Evolutionary conservation across 2,888 invertebrate genomes (phyloP).

Genomic region (Nipponacmea schrenckii): DNA sequence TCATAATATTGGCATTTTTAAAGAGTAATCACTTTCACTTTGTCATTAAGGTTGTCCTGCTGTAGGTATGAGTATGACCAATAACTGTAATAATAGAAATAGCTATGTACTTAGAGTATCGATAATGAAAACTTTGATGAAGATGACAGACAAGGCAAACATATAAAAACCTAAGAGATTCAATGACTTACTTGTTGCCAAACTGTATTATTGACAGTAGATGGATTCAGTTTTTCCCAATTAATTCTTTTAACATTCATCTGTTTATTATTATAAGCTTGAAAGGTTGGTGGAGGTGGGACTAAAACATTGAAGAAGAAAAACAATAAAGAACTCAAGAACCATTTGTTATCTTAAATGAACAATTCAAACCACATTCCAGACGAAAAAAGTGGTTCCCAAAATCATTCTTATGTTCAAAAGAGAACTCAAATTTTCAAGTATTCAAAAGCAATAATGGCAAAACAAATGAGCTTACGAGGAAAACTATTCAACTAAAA

Average conservation of each 20-base stretch:
- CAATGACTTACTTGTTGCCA: slow-evolving; percentile 62
- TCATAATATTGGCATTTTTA: too few relatives aligned
- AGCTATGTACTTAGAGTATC: too few relatives aligned
- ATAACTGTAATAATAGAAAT: too few relatives aligned
- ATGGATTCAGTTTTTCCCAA: slow-evolving; percentile 66
- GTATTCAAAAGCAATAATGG: neutral
- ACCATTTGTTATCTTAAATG: neutral
- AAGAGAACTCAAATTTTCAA: neutral
- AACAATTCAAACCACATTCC: too few relatives aligned
- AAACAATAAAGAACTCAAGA: too few relatives aligned
- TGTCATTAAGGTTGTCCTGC: too few relatives aligned
- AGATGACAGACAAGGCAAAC: neutral
- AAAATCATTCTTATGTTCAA: neutral
- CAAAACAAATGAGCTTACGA: neutral
- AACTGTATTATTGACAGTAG: slow-evolving; percentile 59
- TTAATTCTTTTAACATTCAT: slow-evolving; percentile 65
- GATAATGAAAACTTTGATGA: neutral
- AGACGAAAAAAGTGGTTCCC: neutral
- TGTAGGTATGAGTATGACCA: too few relatives aligned
- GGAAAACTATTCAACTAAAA: neutral
- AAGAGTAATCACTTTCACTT: too few relatives aligned
- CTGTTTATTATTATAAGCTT: slow-evolving; percentile 18
- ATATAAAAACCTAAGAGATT: neutral
- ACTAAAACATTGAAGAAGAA: neutral
- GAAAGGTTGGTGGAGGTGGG: neutral